Evolutionary conservation across 2,797 vertebrate genomes (phyloP).

Genomic region (Phoeniculus purpureus): DNA sequence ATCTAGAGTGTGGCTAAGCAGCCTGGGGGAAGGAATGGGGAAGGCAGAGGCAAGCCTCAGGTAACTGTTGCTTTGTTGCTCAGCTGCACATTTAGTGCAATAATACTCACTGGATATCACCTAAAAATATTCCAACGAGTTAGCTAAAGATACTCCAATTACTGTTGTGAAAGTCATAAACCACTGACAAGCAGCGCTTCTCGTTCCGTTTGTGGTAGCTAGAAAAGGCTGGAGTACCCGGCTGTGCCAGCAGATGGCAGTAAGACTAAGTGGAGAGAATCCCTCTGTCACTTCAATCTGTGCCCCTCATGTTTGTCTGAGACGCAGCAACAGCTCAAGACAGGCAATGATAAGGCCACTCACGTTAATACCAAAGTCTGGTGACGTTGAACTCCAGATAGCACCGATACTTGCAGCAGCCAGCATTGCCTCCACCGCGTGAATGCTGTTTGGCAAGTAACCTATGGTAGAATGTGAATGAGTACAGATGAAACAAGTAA

Average conservation of each 20-base stretch:
- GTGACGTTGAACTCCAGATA: constrained; percentile 96
- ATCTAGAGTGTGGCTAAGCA: not conserved
- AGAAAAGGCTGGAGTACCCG: fast-evolving
- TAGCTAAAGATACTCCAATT: not conserved
- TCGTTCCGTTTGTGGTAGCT: fast-evolving
- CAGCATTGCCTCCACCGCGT: constrained; percentile 93
- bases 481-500: not conserved
- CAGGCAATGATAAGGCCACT: constrained; percentile 42
- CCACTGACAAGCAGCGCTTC: fast-evolving
- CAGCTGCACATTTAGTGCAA: not conserved
- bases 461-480: constrained; percentile 72
- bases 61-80: not conserved
- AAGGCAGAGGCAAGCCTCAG: not conserved
- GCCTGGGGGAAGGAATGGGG: no score
- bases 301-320: fast-evolving
- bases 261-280: not conserved
- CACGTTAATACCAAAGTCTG: constrained; percentile 96
- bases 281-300: not conserved
- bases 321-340: fast-evolving
- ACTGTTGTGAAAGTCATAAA: not conserved
- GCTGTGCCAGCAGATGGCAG: constrained; percentile 41
- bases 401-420: constrained; percentile 92
- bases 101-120: not conserved
- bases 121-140: not conserved
- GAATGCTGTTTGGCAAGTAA: constrained; percentile 90